A percentile compares a stretch with the other conserved stretches of the same genome.
phyloP scores from a whole-genome alignment of 2,113 vertebrate species.

The Hippolais icterina region DNA sequence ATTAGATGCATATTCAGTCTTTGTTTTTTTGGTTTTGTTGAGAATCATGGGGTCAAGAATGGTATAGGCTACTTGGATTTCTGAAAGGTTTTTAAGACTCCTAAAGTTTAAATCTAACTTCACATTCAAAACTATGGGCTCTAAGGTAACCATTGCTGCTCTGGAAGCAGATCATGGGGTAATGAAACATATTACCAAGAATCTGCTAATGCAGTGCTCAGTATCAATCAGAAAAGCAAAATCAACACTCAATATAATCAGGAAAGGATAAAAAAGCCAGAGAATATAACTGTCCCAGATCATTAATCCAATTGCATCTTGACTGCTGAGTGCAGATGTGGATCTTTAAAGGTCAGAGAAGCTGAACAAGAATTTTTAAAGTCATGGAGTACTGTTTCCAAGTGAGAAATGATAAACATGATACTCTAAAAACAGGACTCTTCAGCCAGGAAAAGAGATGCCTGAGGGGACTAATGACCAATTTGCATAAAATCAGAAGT shows the following conservation, averaged over 20 bases:
- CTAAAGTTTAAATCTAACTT: background rate
- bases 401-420: background rate
- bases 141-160: background rate
- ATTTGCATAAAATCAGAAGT: background rate
- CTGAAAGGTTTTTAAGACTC: background rate
- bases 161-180: background rate
- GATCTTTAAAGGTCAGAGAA: background rate
- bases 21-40: background rate
- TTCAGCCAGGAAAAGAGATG: background rate
- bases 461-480: background rate
- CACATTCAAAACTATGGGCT: background rate
- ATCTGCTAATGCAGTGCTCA: background rate
- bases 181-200: background rate
- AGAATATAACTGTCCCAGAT: background rate
- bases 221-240: background rate
- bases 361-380: background rate
- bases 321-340: background rate
- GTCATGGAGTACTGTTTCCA: background rate
- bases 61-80: background rate
- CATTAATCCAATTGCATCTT: background rate
- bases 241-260: background rate
- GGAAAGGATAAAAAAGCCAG: background rate
- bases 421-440: background rate
- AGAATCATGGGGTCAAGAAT: background rate
- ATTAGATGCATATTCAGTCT: background rate